phyloP scores from a whole-genome alignment of 2,888 invertebrate genomes.

The Drosophila affinis region DNA sequence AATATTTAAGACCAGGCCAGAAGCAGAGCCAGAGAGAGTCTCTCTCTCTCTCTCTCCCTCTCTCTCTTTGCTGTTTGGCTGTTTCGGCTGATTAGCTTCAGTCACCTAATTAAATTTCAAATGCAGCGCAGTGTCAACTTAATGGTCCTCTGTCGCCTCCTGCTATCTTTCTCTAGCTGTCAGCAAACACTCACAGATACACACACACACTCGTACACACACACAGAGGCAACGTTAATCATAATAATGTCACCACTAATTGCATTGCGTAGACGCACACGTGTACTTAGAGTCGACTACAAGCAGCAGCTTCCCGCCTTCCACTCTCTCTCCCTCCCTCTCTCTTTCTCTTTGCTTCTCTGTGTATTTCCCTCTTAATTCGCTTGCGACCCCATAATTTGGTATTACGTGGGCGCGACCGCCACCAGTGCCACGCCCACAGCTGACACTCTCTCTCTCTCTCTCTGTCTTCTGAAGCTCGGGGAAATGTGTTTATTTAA shows the following conservation, averaged over 20 bases:
- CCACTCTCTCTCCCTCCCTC: not conserved
- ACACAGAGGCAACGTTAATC: slow-evolving; percentile 61
- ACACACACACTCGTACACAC: slow-evolving; percentile 23
- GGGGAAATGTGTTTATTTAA: slow-evolving; percentile 50
- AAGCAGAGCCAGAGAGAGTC: not conserved
- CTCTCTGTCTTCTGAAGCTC: not conserved
- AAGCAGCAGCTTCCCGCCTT: slow-evolving; percentile 12
- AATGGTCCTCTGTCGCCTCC: slow-evolving; percentile 41
- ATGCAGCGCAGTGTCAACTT: slow-evolving; percentile 51
- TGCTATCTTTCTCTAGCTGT: slow-evolving; percentile 31
- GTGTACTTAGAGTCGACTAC: slow-evolving; percentile 53
- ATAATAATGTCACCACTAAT: slow-evolving; percentile 77
- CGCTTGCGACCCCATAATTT: slow-evolving; percentile 59
- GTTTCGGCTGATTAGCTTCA: slow-evolving; percentile 46
- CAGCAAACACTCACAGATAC: slow-evolving; percentile 36
- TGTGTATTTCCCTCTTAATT: slow-evolving; percentile 36
- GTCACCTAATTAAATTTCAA: slow-evolving; percentile 72
- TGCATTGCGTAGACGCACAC: slow-evolving; percentile 78
- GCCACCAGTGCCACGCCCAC: slow-evolving; percentile 28
- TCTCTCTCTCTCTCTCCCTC: not conserved
- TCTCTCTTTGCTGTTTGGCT: slow-evolving; percentile 1
- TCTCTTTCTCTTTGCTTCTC: not conserved
- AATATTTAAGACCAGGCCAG: slow-evolving; percentile 10
- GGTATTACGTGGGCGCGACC: slow-evolving; percentile 54
- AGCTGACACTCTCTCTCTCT: not conserved